These are phyloP conservation scores for Pristis pectinata DNA, from an alignment of 2,797 vertebrate species.

Conservation along the genomic window DNA sequence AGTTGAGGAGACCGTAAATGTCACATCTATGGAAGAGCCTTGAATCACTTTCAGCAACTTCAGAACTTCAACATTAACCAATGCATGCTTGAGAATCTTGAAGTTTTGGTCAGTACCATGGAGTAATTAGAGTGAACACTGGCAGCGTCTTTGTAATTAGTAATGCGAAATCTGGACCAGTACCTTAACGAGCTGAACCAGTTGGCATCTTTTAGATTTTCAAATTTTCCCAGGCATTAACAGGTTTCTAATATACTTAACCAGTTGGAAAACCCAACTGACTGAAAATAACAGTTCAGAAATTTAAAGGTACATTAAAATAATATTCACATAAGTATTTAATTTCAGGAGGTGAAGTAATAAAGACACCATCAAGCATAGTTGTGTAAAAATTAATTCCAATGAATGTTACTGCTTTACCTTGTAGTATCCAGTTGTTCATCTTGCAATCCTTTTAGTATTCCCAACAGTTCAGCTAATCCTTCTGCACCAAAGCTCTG, in stretches of 20 bases:
- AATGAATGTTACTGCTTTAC: slow-evolving; percentile 43
- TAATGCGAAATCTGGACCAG: too few species aligned
- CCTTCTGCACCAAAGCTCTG: slow-evolving; percentile 85
- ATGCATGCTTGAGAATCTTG: too few species aligned
- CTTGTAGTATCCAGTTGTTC: slow-evolving; percentile 64
- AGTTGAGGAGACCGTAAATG: too few species aligned
- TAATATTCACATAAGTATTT: background rate
- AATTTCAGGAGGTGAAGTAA: background rate
- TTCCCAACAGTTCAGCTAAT: slow-evolving; percentile 65
- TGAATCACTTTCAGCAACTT: too few species aligned
- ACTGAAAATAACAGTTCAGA: background rate
- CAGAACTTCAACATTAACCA: too few species aligned
- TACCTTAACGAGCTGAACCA: background rate
- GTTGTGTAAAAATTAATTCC: background rate
- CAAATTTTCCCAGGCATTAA: background rate
- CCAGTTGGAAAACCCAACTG: too few species aligned
- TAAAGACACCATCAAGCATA: background rate
- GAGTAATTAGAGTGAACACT: too few species aligned
- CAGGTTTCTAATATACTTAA: background rate
- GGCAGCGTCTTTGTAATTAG: too few species aligned
- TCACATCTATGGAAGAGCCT: too few species aligned
- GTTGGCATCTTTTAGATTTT: background rate
- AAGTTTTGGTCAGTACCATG: too few species aligned
- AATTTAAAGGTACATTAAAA: background rate
- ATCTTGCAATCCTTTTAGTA: slow-evolving; percentile 71